A percentile compares a stretch with the other conserved stretches of the same genome.
Conservation (phyloP, 2,888 invertebrate species). For the Carterocephalus palaemon region DNA sequence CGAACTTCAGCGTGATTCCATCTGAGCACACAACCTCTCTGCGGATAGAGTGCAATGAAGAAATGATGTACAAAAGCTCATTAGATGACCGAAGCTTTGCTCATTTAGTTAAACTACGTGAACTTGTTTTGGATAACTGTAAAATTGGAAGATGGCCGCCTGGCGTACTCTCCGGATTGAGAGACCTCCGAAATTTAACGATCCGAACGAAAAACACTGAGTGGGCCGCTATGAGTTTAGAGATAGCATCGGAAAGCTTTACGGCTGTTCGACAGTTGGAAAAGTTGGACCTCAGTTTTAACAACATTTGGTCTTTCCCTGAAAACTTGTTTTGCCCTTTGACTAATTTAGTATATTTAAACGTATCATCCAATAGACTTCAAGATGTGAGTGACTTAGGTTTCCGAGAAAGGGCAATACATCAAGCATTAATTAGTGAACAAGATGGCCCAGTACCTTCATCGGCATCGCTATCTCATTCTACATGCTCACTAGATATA, state of each 20-base stretch:
- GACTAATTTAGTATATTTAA: constrained; percentile 87
- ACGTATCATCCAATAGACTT: constrained; percentile 91
- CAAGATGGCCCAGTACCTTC: constrained; percentile 72
- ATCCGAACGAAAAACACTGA: constrained; percentile 90
- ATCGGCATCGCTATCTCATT: constrained; percentile 60
- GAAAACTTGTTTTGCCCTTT: constrained; percentile 91
- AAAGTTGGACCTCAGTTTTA: constrained; percentile 89
- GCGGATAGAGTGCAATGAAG: constrained; percentile 88
- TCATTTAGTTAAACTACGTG: constrained; percentile 88
- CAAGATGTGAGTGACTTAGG: constrained; percentile 93
- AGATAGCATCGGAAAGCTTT: constrained; percentile 89
- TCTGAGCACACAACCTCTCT: constrained; percentile 89
- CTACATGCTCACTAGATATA: constrained; percentile 87
- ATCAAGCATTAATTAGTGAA: constrained; percentile 82
- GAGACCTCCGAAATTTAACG: constrained; percentile 90
- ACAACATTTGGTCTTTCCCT: constrained; percentile 94
- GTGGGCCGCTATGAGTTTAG: constrained; percentile 91
- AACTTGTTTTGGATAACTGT: constrained; percentile 90
- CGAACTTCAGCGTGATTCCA: constrained; percentile 92
- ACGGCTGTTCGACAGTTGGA: constrained; percentile 87
- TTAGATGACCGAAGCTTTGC: constrained; percentile 87
- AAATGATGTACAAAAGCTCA: constrained; percentile 88
- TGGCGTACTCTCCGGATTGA: constrained; percentile 87
- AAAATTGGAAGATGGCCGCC: constrained; percentile 91
- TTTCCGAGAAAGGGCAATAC: constrained; percentile 85